Percentiles rank a stretch among this genome's conserved stretches.
Conservation (phyloP, 2,888 invertebrate genomes). For the Parnassius orleans region DNA sequence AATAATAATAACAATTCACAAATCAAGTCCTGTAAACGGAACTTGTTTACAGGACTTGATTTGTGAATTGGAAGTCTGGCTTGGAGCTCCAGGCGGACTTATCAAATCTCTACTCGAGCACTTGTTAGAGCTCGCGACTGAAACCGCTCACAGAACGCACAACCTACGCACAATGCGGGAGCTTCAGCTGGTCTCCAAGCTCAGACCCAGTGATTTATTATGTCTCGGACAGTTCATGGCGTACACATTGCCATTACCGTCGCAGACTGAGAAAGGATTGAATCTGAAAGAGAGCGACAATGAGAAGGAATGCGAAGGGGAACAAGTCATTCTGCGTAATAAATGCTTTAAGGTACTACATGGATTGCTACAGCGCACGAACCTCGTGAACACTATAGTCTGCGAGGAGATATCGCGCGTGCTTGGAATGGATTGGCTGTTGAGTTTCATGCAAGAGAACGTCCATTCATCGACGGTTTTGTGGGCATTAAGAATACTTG, state of each 20-base stretch:
- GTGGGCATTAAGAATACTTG: slow-evolving; percentile 92
- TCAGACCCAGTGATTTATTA: slow-evolving; percentile 89
- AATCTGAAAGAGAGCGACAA: slow-evolving; percentile 81
- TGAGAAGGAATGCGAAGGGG: slow-evolving; percentile 80
- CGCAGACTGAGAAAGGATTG: slow-evolving; percentile 82
- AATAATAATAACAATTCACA: no score
- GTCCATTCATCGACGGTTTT: slow-evolving; percentile 94
- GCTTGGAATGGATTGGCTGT: slow-evolving; percentile 97
- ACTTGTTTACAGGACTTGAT: slow-evolving; percentile 82
- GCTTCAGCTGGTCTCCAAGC: slow-evolving; percentile 90
- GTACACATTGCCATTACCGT: slow-evolving; percentile 88
- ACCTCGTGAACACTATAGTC: slow-evolving; percentile 85
- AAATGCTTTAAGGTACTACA: slow-evolving; percentile 91
- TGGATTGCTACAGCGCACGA: slow-evolving; percentile 87
- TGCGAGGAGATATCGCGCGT: slow-evolving; percentile 96
- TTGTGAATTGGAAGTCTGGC: slow-evolving; percentile 94
- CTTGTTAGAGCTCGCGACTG: slow-evolving; percentile 95
- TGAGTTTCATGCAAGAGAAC: slow-evolving; percentile 94
- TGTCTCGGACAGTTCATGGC: slow-evolving; percentile 97
- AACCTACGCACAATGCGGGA: slow-evolving; percentile 94
- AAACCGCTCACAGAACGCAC: slow-evolving; percentile 92
- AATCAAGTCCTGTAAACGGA: no score
- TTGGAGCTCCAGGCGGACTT: slow-evolving; percentile 96
- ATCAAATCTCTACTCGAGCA: slow-evolving; percentile 97
- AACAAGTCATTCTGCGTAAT: slow-evolving; percentile 90